Conservation (phyloP, 2,888 invertebrate genomes). For the Sphaerophoria rueppellii region DNA sequence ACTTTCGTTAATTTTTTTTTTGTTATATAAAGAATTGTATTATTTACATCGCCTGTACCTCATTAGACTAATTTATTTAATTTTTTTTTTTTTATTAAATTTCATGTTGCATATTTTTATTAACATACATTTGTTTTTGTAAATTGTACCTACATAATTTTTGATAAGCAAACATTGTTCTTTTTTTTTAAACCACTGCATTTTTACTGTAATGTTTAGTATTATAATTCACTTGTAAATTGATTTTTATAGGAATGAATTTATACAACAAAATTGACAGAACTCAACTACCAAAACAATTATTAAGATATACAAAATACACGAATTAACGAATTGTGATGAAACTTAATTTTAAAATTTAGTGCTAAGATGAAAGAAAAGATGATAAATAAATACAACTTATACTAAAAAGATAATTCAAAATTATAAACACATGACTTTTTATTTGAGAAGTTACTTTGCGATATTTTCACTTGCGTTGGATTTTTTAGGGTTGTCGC, state of each 20-base stretch:
- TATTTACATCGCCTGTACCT: slow-evolving; percentile 71
- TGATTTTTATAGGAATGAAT: slow-evolving; percentile 65
- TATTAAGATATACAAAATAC: slow-evolving; percentile 12
- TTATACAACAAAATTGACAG: slow-evolving; percentile 38
- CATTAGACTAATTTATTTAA: slow-evolving; percentile 65
- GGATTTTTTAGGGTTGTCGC: background rate
- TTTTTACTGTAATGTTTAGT: no score
- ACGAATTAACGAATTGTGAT: slow-evolving; percentile 61
- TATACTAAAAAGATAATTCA: slow-evolving; percentile 36
- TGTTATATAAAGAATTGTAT: slow-evolving; percentile 49
- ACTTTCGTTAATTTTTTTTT: slow-evolving; percentile 38
- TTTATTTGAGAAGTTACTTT: background rate
- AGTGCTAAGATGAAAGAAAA: slow-evolving; percentile 31
- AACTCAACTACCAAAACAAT: slow-evolving; percentile 36
- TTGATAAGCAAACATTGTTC: slow-evolving; percentile 27
- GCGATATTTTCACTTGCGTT: background rate
- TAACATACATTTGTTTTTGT: slow-evolving; percentile 35
- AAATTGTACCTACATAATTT: slow-evolving; percentile 41
- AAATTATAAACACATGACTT: slow-evolving; percentile 15
- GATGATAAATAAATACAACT: slow-evolving; percentile 26
- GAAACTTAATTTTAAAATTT: slow-evolving; percentile 43
- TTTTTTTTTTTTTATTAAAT: slow-evolving; percentile 35
- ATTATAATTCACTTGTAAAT: slow-evolving; percentile 68
- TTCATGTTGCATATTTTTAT: slow-evolving; percentile 1
- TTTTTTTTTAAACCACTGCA: background rate